Base-by-base conservation (phyloP, 2,113 vertebrate species). In the Chaetodon auriga region DNA sequence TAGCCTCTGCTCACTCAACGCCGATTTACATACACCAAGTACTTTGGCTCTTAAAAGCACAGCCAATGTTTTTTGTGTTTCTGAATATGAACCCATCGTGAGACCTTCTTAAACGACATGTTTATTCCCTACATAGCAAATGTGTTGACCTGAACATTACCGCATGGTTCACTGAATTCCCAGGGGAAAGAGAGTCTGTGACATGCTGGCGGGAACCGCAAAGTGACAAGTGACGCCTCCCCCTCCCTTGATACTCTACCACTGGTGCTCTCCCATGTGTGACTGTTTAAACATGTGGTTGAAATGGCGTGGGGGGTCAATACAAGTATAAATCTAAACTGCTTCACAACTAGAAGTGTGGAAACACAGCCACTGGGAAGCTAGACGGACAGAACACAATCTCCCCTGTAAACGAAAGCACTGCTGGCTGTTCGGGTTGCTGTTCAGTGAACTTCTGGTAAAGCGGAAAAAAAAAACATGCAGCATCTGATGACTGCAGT, bases 171-270 rank as follows among this genome's bases (percentile, higher is more conserved):
- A 84, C 58, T 80, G 78, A 64, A 87, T 89, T 91, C 89, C 89
- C 81, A 71, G 81, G 86, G 87, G 87, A 87, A 84, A 83, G 83
- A n/a, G 80, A 68, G 78, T 75, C 91, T 85, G 85, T 93, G 92
- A 93, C 84, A 88, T 66, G 91, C 78, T 93, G 89, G 92, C 86
- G 83, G 92, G 92, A 93, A 93, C 82, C 58, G 69, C 91, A 85
- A 92, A 92, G 83, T 90, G 91, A 94, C 87, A 93, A 92, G 90
- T 87, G 91, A 92, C 74, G 82, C 87, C 78, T 68, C 87, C 87
- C 83, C 83, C 76, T 70, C 74, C 86, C 82, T 66, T 49, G 21
- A 53, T 84, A 77, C 73, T 66, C 75, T 64, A 55, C 70, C 54
- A 48, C 68, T 85, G 79, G 70, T 69, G 89, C 88, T 87, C 89